A percentile compares a stretch with the other conserved stretches of the same genome.
Conservation (phyloP, 2,113 vertebrate species). For the Phrynocephalus versicolor region DNA sequence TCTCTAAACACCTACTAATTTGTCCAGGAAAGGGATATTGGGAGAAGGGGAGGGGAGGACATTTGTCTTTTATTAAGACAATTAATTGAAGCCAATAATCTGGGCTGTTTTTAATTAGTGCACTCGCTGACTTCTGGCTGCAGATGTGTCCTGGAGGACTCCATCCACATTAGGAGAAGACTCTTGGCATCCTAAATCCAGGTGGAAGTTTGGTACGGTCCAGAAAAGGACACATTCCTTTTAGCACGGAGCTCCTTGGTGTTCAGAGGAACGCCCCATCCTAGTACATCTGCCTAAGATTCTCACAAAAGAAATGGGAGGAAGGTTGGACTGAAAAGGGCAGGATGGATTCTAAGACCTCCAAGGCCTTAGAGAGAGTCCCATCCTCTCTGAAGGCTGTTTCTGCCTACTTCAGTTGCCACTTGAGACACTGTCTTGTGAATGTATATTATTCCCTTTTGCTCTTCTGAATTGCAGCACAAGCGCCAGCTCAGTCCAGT, state of each 20-base stretch:
- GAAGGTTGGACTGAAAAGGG: neutral
- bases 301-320: neutral
- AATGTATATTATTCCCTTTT: neutral
- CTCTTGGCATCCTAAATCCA: neutral
- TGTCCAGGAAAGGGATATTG: neutral
- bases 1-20: neutral
- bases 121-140: neutral
- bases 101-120: slow-evolving; percentile 7
- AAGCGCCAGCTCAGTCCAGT: neutral
- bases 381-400: neutral
- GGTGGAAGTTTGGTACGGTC: neutral
- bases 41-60: neutral
- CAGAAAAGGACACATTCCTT: neutral
- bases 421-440: neutral
- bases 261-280: neutral
- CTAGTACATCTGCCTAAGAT: neutral
- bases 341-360: neutral
- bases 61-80: slow-evolving; percentile 25
- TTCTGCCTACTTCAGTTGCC: neutral
- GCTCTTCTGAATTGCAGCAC: neutral
- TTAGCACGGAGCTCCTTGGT: neutral
- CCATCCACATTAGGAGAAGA: neutral
- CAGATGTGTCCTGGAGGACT: neutral
- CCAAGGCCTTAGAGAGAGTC: neutral
- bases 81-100: neutral